Evolutionary conservation across 2,113 vertebrate species (phyloP), one percentile per base, ranked within the genome.

Genomic region (Sceloporus undulatus): DNA sequence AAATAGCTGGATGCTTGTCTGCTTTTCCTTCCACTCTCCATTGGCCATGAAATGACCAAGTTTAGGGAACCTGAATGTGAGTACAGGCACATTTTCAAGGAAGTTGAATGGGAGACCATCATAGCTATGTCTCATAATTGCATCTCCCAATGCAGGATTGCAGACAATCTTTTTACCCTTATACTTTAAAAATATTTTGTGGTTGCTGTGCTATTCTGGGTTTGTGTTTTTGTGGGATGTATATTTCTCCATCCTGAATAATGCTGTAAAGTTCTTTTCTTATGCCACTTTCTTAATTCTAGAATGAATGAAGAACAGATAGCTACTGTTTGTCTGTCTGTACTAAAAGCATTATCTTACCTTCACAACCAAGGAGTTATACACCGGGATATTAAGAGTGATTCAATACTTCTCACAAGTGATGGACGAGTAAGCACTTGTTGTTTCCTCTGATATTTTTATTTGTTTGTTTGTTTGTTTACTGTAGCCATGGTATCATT

Each of bases 301-400:
- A 99, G 99, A 97, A 99, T 99, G 99, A 99, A 99, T 21, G 99
- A 99, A 97, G 99, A 99, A 93, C 99, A 99, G 97, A 99, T 99
- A 54, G 99, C 99, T 2, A 99, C 99, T 0, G 99, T 99, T 82
- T 99, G 99, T 92, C 86, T 99, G 94, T 99, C 99, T 0, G 99
- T 99, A 90, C 96, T 99, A 90, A 98, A 97, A 93, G 98, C 99
- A 0, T 96, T 99, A 91, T 98, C 98, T 82, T 99, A 99, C 94
- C 98, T 99, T 90, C 99, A 99, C 96, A 98, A 97, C 27, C 99
- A 99, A 95, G 99, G 99, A 1, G 99, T 99, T 94, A 99, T 99
- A 95, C 99, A 99, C 97, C 97, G 99, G 0, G 99, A 99, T 96
- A 99, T 99, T 91, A 99, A 99, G 95, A 99, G 99, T 14, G 99